Evolutionary conservation across 2,113 vertebrate species (phyloP), one percentile per base, ranked within the genome.

Genomic region (Oryzias curvinotus): DNA sequence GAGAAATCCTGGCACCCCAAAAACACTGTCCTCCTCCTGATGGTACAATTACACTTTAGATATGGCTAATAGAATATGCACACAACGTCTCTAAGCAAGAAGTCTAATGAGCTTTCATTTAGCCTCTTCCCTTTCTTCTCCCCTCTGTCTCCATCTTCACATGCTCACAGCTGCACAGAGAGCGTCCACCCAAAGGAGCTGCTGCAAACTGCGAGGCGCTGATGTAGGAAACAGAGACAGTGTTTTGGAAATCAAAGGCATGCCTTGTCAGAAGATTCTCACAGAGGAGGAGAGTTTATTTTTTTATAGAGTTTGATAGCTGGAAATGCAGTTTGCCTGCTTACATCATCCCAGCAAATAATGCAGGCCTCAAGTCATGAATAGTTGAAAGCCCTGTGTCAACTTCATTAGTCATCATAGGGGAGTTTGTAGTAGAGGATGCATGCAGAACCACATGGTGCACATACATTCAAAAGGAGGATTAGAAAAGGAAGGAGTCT

Each of bases 21-120:
- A 86, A 87, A 85, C 77, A 69, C 73, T 47, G 57, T 47, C 76
- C 68, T 66, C 65, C 71, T 61, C 77, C 82, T 81, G 65, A 80
- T 42, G 85, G 88, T 84, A 81, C 90, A 87, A 89, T 89, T 90
- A 91, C 87, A 90, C 85, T 90, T 89, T 86, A 83, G 84, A 88
- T 85, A 90, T 85, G 87, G 85, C 82, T 88, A 84, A 88, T 90
- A 89, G 87, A 90, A 91, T 90, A 87, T 75, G 73, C 84, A 86
- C 85, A 87, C 83, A 84, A 87, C 65, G 87, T 85, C 85, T 85
- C 83, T 88, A 88, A 90, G 87, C 83, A 89, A 85, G 77, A 60
- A 14, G 74, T 81, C 78, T 88, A 88, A 89, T 88, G 81, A 87
- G 84, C 79, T 83, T 86, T 66, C 68, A 74, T 73, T 73, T 75